phyloP scores from a whole-genome alignment of 2,888 invertebrate species.

The Allolobophora icterica region DNA sequence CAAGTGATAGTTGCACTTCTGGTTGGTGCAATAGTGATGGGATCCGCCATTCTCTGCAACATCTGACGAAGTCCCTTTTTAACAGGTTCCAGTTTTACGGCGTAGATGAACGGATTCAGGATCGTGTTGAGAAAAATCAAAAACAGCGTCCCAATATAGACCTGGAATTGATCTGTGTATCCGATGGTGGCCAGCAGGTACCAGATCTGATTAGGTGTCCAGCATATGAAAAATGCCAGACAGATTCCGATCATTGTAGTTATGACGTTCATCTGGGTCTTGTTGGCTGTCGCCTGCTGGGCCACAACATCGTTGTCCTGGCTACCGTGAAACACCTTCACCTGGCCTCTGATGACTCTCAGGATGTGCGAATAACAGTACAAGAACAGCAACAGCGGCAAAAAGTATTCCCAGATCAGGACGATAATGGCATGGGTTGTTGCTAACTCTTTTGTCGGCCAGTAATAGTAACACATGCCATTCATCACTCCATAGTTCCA shows the following conservation, averaged over 20 bases:
- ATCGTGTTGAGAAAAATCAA: slow-evolving; percentile 26
- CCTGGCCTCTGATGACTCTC: not conserved
- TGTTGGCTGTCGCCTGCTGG: slow-evolving; percentile 25
- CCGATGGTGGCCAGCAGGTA: not conserved
- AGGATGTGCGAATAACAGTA: slow-evolving; percentile 20
- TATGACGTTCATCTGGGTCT: slow-evolving; percentile 27
- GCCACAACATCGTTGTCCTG: not conserved
- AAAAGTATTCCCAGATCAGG: not conserved
- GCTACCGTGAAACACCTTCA: not conserved
- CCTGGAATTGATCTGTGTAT: not conserved
- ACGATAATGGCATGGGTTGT: not conserved
- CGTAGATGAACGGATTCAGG: slow-evolving; percentile 33
- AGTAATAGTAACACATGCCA: not conserved
- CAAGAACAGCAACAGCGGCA: not conserved
- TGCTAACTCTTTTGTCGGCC: not conserved
- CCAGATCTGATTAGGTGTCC: slow-evolving; percentile 33
- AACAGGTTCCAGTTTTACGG: slow-evolving; percentile 19
- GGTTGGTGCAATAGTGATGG: not conserved
- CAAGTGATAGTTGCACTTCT: not conserved
- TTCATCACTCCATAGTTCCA: not conserved
- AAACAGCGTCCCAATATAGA: not conserved
- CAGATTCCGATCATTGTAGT: slow-evolving; percentile 19
- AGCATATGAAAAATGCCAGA: slow-evolving; percentile 22
- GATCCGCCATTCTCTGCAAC: not conserved
- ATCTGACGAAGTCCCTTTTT: not conserved